phyloP scores from a whole-genome alignment of 1,140 invertebrate species.

The Ephestia elutella region DNA sequence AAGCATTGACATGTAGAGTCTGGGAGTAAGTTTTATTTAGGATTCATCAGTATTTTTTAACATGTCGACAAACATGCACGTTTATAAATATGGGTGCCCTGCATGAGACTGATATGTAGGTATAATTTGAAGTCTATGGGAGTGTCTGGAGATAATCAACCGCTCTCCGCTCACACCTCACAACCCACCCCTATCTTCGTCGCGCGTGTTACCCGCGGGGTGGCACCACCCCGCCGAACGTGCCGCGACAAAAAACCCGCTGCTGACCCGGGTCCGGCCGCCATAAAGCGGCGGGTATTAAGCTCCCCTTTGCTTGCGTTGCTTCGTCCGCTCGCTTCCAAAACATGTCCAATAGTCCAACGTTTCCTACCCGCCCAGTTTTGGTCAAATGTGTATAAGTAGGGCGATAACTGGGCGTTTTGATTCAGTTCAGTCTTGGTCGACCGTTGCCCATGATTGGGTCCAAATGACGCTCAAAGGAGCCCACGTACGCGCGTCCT shows the following conservation, averaged over 20 bases:
- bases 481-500: constrained; percentile 47
- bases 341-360: too few species aligned
- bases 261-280: constrained; percentile 54
- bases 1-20: too few species aligned
- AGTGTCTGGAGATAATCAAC: too few species aligned
- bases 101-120: too few species aligned
- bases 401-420: too few species aligned
- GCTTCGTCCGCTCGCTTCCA: constrained; percentile 20
- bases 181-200: constrained; percentile 43
- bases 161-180: neutral
- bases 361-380: too few species aligned
- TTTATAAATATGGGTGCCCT: too few species aligned
- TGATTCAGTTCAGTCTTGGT: constrained; percentile 21
- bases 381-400: too few species aligned
- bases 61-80: too few species aligned
- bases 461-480: constrained; percentile 45
- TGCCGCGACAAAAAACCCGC: constrained; percentile 53
- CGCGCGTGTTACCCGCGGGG: constrained; percentile 10
- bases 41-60: too few species aligned
- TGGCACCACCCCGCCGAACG: constrained; percentile 22
- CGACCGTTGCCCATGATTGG: neutral
- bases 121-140: too few species aligned
- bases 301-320: constrained; percentile 47
- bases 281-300: constrained; percentile 20
- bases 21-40: too few species aligned